Percentiles rank a stretch among this genome's conserved stretches.
Evolutionary conservation across 92 coral and sea anemone genomes (phyloP).

Genomic region (Palythoa heliodiscus): DNA sequence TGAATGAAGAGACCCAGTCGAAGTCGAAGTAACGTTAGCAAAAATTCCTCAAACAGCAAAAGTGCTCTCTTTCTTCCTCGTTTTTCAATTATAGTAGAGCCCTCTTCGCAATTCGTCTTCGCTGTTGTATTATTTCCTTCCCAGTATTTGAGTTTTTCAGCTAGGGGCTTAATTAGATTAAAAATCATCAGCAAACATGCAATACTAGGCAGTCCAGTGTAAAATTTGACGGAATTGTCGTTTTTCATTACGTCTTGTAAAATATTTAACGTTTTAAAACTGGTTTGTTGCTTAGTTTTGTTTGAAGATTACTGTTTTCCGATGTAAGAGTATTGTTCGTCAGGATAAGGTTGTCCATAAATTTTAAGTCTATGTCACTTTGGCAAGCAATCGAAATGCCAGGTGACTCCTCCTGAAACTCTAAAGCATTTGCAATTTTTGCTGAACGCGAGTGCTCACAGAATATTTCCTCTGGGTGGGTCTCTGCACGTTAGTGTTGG

Average conservation of each 20-base stretch:
- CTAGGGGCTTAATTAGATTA: conserved; percentile 42
- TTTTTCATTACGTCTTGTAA: too few relatives aligned
- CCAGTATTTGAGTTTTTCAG: conserved; percentile 53
- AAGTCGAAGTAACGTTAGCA: conserved; percentile 33
- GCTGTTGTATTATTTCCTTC: conserved; percentile 33
- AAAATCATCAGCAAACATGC: conserved; percentile 39
- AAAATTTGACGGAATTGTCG: conserved; percentile 45
- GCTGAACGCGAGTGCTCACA: not conserved
- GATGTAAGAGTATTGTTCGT: not conserved
- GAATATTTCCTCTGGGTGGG: too few relatives aligned
- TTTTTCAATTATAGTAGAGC: too few relatives aligned
- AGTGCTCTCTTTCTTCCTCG: conserved; percentile 48
- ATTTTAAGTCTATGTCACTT: not conserved
- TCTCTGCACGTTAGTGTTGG: too few relatives aligned
- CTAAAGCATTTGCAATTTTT: not conserved
- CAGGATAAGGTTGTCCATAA: not conserved
- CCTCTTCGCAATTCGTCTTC: conserved; percentile 29
- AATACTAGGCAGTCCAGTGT: conserved; percentile 42
- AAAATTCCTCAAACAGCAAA: conserved; percentile 34
- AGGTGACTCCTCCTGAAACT: too few relatives aligned
- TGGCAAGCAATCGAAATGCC: not conserved
- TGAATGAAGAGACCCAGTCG: conserved; percentile 42
- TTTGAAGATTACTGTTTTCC: not conserved
- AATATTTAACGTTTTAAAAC: conserved; percentile 3
- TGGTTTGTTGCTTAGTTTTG: too few relatives aligned